Evolutionary conservation across 1,140 invertebrate genomes (phyloP).

Genomic region (Bombus waltoni): DNA sequence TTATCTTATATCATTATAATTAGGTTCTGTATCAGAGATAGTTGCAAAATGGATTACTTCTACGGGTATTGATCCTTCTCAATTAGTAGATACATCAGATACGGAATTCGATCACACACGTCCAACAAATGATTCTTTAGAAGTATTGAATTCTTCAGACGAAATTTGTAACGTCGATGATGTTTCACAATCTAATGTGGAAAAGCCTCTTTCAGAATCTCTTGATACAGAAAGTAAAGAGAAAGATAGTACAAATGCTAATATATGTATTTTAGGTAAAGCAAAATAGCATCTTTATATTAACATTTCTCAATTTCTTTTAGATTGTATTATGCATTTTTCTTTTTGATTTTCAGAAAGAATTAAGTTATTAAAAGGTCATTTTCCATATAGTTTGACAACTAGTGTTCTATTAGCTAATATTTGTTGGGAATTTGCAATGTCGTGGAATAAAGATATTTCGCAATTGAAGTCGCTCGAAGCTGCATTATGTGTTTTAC

Average conservation of each 20-base stretch:
- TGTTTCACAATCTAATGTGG: conserved; percentile 62
- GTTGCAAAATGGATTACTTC: conserved; percentile 91
- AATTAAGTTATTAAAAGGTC: conserved; percentile 84
- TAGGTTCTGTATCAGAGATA: conserved; percentile 90
- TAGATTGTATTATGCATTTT: background rate
- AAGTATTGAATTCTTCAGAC: conserved; percentile 63
- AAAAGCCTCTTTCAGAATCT: conserved; percentile 38
- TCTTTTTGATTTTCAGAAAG: conserved; percentile 67
- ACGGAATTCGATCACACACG: conserved; percentile 76
- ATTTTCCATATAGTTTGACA: conserved; percentile 94
- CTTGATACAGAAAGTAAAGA: conserved; percentile 72
- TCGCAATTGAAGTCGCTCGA: conserved; percentile 86
- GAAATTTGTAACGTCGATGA: conserved; percentile 64
- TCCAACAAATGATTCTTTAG: conserved; percentile 61
- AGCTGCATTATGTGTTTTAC: conserved; percentile 83
- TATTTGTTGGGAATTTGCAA: conserved; percentile 94
- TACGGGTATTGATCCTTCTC: conserved; percentile 86
- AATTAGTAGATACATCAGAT: conserved; percentile 80
- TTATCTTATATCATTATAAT: conserved; percentile 2
- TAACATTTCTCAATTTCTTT: background rate
- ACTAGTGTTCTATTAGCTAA: conserved; percentile 91
- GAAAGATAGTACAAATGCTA: conserved; percentile 65
- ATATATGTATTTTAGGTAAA: conserved; percentile 70
- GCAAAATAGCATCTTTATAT: background rate
- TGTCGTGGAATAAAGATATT: conserved; percentile 92